A percentile compares a stretch with the other conserved stretches of the same genome.
phyloP scores from a whole-genome alignment of 2,113 vertebrate genomes.

The Eurypyga helias region DNA sequence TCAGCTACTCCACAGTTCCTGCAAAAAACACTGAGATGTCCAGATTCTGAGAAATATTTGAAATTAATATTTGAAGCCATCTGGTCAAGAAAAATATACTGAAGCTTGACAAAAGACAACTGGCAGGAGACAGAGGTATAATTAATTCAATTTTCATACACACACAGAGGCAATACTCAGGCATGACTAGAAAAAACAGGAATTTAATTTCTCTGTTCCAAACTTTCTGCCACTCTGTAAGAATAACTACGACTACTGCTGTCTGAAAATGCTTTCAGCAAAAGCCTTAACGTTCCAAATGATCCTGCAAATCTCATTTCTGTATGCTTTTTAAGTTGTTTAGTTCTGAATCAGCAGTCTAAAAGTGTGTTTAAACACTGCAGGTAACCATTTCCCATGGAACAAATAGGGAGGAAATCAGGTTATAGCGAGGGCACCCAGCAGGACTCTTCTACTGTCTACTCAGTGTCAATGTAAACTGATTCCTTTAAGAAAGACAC shows the following conservation, averaged over 20 bases:
- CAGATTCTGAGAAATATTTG: not conserved
- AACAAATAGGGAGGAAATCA: slow-evolving; percentile 84
- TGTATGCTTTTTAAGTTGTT: slow-evolving; percentile 75
- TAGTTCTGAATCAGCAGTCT: slow-evolving; percentile 80
- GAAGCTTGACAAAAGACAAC: not conserved
- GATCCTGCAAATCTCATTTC: slow-evolving; percentile 74
- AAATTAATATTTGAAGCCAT: slow-evolving; percentile 56
- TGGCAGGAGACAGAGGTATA: not conserved
- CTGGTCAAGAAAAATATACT: slow-evolving; percentile 39
- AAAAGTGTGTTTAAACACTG: slow-evolving; percentile 79
- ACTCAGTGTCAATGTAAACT: slow-evolving; percentile 82
- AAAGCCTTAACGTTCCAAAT: slow-evolving; percentile 63
- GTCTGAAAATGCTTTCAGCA: slow-evolving; percentile 65
- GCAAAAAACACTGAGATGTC: not conserved
- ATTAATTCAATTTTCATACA: slow-evolving; percentile 20
- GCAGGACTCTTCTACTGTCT: slow-evolving; percentile 80
- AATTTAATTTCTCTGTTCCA: slow-evolving; percentile 57
- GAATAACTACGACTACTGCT: slow-evolving; percentile 60
- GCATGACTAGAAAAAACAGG: slow-evolving; percentile 4
- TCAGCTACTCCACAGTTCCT: slow-evolving; percentile 20
- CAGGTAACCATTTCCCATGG: slow-evolving; percentile 79
- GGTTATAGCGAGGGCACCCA: slow-evolving; percentile 82
- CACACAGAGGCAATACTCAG: not conserved
- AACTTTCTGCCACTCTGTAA: slow-evolving; percentile 62
- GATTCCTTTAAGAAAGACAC: slow-evolving; percentile 83